Base-by-base conservation (phyloP, 1,140 invertebrate species). In the Bradysia coprophila region DNA sequence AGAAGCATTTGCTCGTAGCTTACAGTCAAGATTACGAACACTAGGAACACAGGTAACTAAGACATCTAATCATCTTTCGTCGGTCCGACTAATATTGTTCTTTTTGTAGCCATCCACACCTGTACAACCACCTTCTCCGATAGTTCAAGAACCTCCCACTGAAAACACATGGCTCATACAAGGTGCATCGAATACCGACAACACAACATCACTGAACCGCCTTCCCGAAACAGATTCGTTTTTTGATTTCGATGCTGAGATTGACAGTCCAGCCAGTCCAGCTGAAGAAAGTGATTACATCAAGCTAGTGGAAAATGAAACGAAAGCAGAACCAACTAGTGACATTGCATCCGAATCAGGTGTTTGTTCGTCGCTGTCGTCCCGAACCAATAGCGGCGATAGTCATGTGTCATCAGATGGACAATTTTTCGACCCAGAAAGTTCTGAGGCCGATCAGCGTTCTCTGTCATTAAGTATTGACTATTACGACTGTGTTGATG, bases 1-100 rank as follows among this genome's bases (percentile, higher is more conserved):
- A 15, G 81, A 83, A 54, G 77, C 79, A 32, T 82, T 86, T 53
- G 81, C 82, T 38, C 65, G 78, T 43, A 73, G 76, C 50, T 64
- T 86, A 41, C 80, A 83, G 49, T 72, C 72, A 21, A 74, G 78
- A 44, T 63, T 86, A 41, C 71, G 73, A 44, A 76, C 76, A 33
- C 64, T 84, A 40, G 75, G 74, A 15, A 57, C 66, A 36, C 64
- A 73, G 38, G 59, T 61, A 40, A 2, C 8, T 39, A 38, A 10
- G 10, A 19, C 18, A 15, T 15, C 19, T n/a, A n/a, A n/a, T n/a
- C n/a, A n/a, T n/a, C n/a, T n/a, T n/a, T n/a, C n/a, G n/a, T n/a
- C n/a, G n/a, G n/a, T n/a, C n/a, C n/a, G n/a, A n/a, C n/a, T n/a
- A n/a, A n/a, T n/a, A n/a, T 34, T 34, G n/a, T 16, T 34, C 18